A percentile compares a stretch with the other conserved stretches of the same genome.
Evolutionary conservation across 2,113 vertebrate species (phyloP).

Genomic region (Oncorhynchus masou): DNA sequence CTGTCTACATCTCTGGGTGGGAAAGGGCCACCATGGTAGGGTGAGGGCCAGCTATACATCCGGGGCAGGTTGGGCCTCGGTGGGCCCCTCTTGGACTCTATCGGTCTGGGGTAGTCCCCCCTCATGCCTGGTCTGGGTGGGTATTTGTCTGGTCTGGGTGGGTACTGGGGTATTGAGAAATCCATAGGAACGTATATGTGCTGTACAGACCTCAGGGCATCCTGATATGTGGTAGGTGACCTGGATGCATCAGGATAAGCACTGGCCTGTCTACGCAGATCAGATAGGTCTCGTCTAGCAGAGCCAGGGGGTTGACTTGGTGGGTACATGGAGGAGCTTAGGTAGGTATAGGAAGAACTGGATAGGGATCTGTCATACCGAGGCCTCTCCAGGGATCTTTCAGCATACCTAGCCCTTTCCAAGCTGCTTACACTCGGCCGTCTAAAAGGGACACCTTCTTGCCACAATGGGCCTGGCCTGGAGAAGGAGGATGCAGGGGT

Average conservation of each 20-base stretch:
- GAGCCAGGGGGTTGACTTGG: conserved; percentile 53
- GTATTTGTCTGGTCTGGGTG: conserved; percentile 30
- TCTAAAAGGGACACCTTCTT: conserved; percentile 55
- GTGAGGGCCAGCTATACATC: conserved; percentile 77
- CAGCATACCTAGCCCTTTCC: conserved; percentile 54
- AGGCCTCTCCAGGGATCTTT: conserved; percentile 58
- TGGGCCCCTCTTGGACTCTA: conserved; percentile 58
- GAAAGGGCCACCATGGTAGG: conserved; percentile 56
- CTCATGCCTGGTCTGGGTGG: conserved; percentile 51
- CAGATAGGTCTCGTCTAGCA: conserved; percentile 52
- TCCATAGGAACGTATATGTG: conserved; percentile 63
- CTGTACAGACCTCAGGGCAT: conserved; percentile 60
- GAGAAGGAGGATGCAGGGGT: conserved; percentile 47
- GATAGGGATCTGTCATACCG: no score
- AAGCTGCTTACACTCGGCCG: conserved; percentile 60
- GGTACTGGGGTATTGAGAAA: conserved; percentile 45
- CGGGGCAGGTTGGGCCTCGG: conserved; percentile 69
- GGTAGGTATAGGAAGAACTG: conserved; percentile 43
- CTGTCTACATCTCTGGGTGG: conserved; percentile 53
- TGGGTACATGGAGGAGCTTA: conserved; percentile 54
- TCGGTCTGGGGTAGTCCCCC: conserved; percentile 40
- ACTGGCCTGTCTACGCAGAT: conserved; percentile 67
- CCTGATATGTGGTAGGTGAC: conserved; percentile 68
- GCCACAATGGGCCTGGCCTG: conserved; percentile 63
- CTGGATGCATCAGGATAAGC: conserved; percentile 66